Conservation (phyloP, 2,888 invertebrate species). For the Trissolcus brochymenae region DNA sequence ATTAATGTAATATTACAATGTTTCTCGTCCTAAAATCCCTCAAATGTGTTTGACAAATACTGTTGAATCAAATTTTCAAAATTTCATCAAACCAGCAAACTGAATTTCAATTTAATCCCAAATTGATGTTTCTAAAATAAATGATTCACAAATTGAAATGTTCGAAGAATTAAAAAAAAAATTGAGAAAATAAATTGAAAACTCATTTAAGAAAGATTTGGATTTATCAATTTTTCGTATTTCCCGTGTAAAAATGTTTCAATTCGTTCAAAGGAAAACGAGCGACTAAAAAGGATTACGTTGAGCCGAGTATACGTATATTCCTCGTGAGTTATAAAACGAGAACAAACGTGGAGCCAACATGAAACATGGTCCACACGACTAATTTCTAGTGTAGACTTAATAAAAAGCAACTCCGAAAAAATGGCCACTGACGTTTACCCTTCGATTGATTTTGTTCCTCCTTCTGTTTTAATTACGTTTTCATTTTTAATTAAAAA, state of each 20-base stretch:
- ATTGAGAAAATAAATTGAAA: too few species aligned
- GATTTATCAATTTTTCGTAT: constrained; percentile 1
- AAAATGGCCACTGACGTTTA: constrained; percentile 17
- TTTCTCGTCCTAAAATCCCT: too few species aligned
- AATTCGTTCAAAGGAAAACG: constrained; percentile 6
- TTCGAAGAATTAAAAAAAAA: too few species aligned
- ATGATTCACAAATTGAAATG: too few species aligned
- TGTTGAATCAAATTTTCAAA: too few species aligned
- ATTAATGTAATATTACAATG: not conserved
- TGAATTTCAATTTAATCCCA: too few species aligned
- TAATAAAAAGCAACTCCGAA: not conserved
- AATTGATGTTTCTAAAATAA: too few species aligned
- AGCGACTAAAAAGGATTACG: constrained; percentile 26
- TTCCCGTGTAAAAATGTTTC: constrained; percentile 16
- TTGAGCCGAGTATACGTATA: constrained; percentile 18
- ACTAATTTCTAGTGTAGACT: constrained; percentile 19
- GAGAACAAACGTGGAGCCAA: constrained; percentile 12
- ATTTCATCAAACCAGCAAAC: too few species aligned
- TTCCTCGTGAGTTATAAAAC: constrained; percentile 20
- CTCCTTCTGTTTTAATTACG: not conserved
- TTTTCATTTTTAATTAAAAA: not conserved
- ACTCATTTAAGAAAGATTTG: too few species aligned
- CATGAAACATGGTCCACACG: constrained; percentile 4
- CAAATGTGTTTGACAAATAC: too few species aligned
- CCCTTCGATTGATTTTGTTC: constrained; percentile 2